A percentile compares a stretch with the other conserved stretches of the same genome.
phyloP scores from a whole-genome alignment of 2,888 invertebrate genomes.

The Drosophila atroscutellata region DNA sequence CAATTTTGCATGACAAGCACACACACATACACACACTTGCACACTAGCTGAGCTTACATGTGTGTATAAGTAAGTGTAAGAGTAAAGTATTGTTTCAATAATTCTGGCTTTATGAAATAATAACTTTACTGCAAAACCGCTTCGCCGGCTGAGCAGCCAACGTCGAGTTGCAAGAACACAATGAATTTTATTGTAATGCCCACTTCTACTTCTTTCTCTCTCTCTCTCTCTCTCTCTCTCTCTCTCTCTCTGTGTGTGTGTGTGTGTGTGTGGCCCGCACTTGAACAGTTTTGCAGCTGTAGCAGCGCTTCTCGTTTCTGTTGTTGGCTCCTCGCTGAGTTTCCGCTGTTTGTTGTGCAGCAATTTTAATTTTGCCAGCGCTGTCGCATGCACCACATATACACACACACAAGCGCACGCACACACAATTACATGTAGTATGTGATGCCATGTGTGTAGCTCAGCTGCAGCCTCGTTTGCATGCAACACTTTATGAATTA shows the following conservation, averaged over 20 bases:
- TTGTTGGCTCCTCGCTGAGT: constrained; percentile 68
- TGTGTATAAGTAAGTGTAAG: constrained; percentile 36
- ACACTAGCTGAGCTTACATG: neutral
- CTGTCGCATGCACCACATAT: constrained; percentile 68
- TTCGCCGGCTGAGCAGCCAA: constrained; percentile 61
- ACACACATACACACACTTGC: constrained; percentile 25
- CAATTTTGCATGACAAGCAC: constrained; percentile 69
- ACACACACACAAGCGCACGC: constrained; percentile 5
- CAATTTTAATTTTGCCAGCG: constrained; percentile 80
- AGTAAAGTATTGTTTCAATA: constrained; percentile 81
- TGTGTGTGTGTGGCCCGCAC: constrained; percentile 11
- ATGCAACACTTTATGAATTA: constrained; percentile 82
- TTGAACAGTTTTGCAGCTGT: constrained; percentile 40
- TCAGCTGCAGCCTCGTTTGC: constrained; percentile 81
- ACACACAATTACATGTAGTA: constrained; percentile 11
- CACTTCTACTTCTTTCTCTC: neutral
- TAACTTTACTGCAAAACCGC: constrained; percentile 77
- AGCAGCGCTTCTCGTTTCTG: constrained; percentile 33
- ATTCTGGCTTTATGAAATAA: constrained; percentile 83
- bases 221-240: too few relatives aligned
- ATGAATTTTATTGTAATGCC: constrained; percentile 68
- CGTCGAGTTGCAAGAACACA: constrained; percentile 73
- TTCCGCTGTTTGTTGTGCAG: constrained; percentile 80
- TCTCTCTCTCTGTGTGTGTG: neutral
- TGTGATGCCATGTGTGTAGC: constrained; percentile 25